These are phyloP conservation scores for Acleris laterana DNA, from an alignment of 2,888 invertebrate species.

Conservation along the genomic window DNA sequence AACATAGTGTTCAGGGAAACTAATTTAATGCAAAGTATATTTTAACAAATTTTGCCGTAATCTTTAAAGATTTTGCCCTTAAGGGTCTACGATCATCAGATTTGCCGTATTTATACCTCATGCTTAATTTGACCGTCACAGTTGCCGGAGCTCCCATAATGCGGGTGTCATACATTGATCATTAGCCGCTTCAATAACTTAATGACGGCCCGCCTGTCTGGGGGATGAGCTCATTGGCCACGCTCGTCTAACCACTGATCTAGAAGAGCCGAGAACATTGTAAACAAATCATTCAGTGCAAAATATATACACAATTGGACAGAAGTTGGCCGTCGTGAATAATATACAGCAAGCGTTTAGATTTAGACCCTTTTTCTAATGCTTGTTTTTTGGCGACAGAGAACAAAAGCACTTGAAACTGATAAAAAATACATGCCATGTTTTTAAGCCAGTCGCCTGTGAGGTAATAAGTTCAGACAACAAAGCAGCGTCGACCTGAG, in stretches of 20 bases:
- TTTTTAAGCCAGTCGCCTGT: too few species aligned
- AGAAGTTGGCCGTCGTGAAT: too few species aligned
- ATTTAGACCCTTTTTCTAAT: too few species aligned
- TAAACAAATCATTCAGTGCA: too few species aligned
- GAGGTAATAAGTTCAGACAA: too few species aligned
- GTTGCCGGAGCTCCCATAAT: conserved; percentile 21
- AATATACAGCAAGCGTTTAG: too few species aligned
- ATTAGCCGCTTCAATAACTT: conserved; percentile 28
- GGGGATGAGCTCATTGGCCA: conserved; percentile 28
- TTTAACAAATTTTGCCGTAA: neutral
- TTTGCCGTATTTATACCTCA: neutral
- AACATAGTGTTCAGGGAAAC: too few species aligned
- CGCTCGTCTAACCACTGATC: conserved; percentile 1
- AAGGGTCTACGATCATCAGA: neutral
- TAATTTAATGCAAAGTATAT: neutral
- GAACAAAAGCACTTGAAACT: too few species aligned
- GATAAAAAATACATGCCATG: too few species aligned
- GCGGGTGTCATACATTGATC: conserved; percentile 10
- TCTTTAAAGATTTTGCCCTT: neutral
- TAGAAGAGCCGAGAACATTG: conserved; percentile 4
- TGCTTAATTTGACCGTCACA: conserved; percentile 16
- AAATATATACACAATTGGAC: too few species aligned
- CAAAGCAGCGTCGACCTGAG: too few species aligned
- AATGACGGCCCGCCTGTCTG: conserved; percentile 16
- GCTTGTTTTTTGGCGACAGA: too few species aligned